Conservation (phyloP, 2,113 vertebrate genomes). For the Arvicanthis niloticus region DNA sequence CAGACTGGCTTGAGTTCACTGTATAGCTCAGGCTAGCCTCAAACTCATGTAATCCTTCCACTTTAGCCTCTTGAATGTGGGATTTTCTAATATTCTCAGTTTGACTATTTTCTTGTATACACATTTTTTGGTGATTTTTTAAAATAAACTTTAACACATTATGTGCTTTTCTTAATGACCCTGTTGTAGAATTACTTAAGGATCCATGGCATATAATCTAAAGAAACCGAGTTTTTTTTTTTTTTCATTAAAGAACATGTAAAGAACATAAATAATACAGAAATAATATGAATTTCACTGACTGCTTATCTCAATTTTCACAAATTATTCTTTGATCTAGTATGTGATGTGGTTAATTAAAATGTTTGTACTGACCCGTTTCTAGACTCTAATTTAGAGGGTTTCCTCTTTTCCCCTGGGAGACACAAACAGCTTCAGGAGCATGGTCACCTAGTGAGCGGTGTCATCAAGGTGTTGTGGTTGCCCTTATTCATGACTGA, state of each 20-base stretch:
- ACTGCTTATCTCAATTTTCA: conserved; percentile 19
- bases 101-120: neutral
- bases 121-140: neutral
- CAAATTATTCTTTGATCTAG: conserved; percentile 30
- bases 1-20: neutral
- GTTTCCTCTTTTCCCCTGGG: neutral
- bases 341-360: neutral
- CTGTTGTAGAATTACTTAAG: conserved; percentile 34
- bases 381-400: neutral
- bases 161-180: neutral
- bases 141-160: neutral
- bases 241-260: neutral
- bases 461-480: neutral
- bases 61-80: no score
- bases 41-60: neutral
- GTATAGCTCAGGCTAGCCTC: neutral
- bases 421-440: neutral
- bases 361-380: neutral
- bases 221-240: neutral
- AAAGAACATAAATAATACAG: neutral
- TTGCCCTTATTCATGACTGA: conserved; percentile 48
- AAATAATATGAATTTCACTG: conserved; percentile 27
- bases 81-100: no score
- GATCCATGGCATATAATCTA: neutral
- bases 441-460: neutral